Evolutionary conservation across 2,113 vertebrate genomes (phyloP).

Genomic region (Antechinus stuartii): DNA sequence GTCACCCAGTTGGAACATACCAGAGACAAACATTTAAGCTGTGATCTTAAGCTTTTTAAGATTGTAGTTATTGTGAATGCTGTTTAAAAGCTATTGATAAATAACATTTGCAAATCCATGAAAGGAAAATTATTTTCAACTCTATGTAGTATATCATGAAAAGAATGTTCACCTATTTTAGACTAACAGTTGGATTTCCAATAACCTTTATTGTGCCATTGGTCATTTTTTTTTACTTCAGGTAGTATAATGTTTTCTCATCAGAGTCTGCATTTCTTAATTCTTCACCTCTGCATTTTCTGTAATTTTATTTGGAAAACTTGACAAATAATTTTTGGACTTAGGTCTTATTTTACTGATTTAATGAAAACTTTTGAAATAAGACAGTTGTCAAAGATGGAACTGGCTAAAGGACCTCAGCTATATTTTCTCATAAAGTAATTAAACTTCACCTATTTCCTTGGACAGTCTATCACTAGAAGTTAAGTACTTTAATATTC

Average conservation of each 20-base stretch:
- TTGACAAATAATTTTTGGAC: constrained; percentile 6
- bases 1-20: neutral
- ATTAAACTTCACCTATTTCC: constrained; percentile 49
- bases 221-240: constrained; percentile 50
- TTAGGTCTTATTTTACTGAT: neutral
- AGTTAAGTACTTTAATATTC: neutral
- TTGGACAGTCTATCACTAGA: neutral
- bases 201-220: neutral
- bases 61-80: neutral
- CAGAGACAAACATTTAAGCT: neutral
- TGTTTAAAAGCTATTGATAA: neutral
- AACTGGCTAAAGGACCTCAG: neutral
- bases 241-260: neutral
- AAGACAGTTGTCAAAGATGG: neutral
- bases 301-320: constrained; percentile 12
- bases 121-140: neutral
- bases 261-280: neutral
- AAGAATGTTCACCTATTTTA: neutral
- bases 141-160: neutral
- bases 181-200: neutral
- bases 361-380: constrained; percentile 29
- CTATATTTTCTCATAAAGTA: constrained; percentile 49
- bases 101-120: constrained; percentile 9
- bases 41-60: neutral
- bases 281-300: constrained; percentile 1